A percentile compares a stretch with the other conserved stretches of the same genome.
Conservation (phyloP, 37 sponge, comb jelly and placozoan species). For the Oscarella lobularis region DNA sequence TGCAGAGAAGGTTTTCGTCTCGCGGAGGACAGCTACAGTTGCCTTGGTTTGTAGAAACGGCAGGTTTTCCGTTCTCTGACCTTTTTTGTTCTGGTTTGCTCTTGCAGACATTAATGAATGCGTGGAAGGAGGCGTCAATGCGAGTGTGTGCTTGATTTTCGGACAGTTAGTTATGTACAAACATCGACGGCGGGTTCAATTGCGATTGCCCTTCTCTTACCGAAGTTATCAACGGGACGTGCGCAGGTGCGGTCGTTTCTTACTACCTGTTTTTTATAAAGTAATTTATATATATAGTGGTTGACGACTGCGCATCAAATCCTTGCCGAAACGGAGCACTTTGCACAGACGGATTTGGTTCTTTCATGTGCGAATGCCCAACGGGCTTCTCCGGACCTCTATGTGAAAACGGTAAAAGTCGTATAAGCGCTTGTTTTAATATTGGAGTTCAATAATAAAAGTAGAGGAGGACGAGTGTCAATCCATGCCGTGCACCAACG, state of each 20-base stretch:
- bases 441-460: too few species aligned
- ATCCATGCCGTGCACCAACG: too few species aligned
- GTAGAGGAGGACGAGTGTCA: too few species aligned
- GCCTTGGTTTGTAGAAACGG: background rate
- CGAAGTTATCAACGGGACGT: too few species aligned
- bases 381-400: background rate
- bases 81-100: background rate
- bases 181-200: background rate
- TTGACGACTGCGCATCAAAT: background rate
- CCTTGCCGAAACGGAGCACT: background rate
- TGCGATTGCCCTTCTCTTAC: background rate
- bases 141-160: too few species aligned
- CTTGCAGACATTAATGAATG: background rate
- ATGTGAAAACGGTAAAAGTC: background rate
- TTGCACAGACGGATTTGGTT: background rate
- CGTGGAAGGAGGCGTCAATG: background rate
- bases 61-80: too few species aligned
- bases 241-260: too few species aligned
- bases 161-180: background rate
- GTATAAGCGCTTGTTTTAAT: too few species aligned
- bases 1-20: conserved; percentile 3
- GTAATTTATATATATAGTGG: too few species aligned
- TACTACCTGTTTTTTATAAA: too few species aligned
- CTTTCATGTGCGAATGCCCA: background rate
- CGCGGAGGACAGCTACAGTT: background rate